Base-by-base conservation (phyloP, 2,888 invertebrate species). In the Fragum sueziense region DNA sequence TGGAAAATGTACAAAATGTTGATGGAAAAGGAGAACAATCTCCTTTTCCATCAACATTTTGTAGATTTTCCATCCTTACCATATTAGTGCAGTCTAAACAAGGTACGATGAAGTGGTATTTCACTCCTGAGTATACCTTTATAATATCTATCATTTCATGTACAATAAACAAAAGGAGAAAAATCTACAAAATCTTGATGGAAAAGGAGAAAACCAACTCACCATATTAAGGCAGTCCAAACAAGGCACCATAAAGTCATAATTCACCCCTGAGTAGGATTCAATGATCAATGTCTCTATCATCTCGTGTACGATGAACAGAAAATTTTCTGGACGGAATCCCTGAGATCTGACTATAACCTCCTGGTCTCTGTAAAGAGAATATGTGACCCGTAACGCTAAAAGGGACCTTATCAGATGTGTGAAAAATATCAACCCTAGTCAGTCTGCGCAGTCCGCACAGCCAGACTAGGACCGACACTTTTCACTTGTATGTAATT, bases 231-330 rank as follows among this genome's bases (percentile, higher is more conserved):
- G 81, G 74, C 93, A 93, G 57, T 92, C 93, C 37, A 85, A 80
- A 80, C 93, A 93, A 2, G 93, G 93, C 6, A 93, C 84, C 47
- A 82, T 84, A 85, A 89, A 92, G 70, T 92, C 93, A 75, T 93
- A 93, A 22, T 87, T 86, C 17, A 93, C 91, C 14, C 93, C 93
- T 71, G 88, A 76, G 86, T 92, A 93, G 6, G 91, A 91, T 76
- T 93, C 92, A 1, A 86, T 78, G 27, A 93, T 92, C 67, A 93
- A 87, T 17, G 88, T 86, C 80, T 92, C 92, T 57, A 93, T 86
- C 31, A 93, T 91, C 82, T 93, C 93, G 84, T 93, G 92, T 11
- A 93, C 89, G 34, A 93, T 79, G 76, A 92, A 90, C n/a, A 93
- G 75, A 14, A 92, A 88, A 81, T 93, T 93, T 82, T 93, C 93